A percentile compares a stretch with the other conserved stretches of the same genome.
These are phyloP conservation scores for Malacoraja senta DNA, from an alignment of 2,797 vertebrate genomes.

Conservation along the genomic window DNA sequence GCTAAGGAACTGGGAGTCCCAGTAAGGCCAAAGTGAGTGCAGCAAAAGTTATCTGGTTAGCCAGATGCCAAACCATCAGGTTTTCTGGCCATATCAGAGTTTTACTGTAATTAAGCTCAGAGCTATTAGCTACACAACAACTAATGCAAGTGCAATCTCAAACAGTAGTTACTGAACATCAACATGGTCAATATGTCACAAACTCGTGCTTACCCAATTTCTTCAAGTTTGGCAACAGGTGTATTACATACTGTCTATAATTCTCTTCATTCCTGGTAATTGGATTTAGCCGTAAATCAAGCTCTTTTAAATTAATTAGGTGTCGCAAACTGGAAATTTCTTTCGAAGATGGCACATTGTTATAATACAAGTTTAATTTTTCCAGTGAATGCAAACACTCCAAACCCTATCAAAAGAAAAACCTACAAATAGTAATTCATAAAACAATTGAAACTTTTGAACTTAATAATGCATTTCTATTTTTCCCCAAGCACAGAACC, in stretches of 20 bases:
- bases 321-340: conserved; percentile 16
- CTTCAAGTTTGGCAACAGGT: conserved; percentile 5
- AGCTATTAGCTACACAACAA: neutral
- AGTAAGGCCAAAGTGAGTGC: no score
- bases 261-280: conserved; percentile 16
- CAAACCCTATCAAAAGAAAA: conserved; percentile 30
- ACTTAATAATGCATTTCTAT: neutral
- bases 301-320: conserved; percentile 27
- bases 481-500: neutral
- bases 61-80: no score
- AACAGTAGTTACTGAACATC: neutral
- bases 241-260: neutral
- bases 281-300: conserved; percentile 37
- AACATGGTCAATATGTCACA: neutral
- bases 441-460: neutral
- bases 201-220: conserved; percentile 26
- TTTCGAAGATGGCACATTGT: conserved; percentile 35
- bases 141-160: neutral
- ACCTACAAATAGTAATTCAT: neutral
- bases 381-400: conserved; percentile 28
- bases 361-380: conserved; percentile 35
- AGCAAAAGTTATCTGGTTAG: no score
- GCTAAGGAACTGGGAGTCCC: no score
- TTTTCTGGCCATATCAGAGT: no score
- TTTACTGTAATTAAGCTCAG: neutral